A percentile compares a stretch with the other conserved stretches of the same genome.
phyloP scores from a whole-genome alignment of 2,888 invertebrate species.

The Epiperipatus broadwayi region DNA sequence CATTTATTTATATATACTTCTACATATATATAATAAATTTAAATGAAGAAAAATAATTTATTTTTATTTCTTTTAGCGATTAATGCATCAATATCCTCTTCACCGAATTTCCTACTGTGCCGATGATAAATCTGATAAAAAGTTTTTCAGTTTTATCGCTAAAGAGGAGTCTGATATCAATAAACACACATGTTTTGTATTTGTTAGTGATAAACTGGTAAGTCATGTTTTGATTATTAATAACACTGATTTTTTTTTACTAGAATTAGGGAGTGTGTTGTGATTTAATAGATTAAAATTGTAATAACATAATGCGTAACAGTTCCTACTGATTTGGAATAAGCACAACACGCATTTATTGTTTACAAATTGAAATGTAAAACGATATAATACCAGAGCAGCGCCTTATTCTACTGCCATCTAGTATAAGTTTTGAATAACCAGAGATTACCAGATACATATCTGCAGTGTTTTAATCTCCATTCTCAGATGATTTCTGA shows the following conservation, averaged over 20 bases:
- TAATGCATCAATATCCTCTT: slow-evolving; percentile 81
- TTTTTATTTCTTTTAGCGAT: slow-evolving; percentile 33
- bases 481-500: too few species aligned
- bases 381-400: too few species aligned
- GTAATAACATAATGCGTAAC: too few species aligned
- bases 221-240: slow-evolving; percentile 19
- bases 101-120: slow-evolving; percentile 97
- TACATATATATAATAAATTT: not conserved
- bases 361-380: too few species aligned
- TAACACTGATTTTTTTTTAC: not conserved
- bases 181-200: slow-evolving; percentile 85
- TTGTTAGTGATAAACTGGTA: slow-evolving; percentile 77
- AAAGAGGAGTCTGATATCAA: slow-evolving; percentile 51
- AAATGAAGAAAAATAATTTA: slow-evolving; percentile 5
- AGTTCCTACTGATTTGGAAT: too few species aligned
- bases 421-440: too few species aligned
- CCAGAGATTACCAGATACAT: too few species aligned
- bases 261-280: too few species aligned
- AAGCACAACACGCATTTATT: too few species aligned
- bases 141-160: slow-evolving; percentile 87
- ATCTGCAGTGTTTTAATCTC: too few species aligned
- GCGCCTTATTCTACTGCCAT: too few species aligned
- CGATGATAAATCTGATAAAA: slow-evolving; percentile 92
- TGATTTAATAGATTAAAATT: not conserved
- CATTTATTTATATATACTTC: not conserved